Base-by-base conservation (phyloP, 2,113 vertebrate species). In the Vidua chalybeata region DNA sequence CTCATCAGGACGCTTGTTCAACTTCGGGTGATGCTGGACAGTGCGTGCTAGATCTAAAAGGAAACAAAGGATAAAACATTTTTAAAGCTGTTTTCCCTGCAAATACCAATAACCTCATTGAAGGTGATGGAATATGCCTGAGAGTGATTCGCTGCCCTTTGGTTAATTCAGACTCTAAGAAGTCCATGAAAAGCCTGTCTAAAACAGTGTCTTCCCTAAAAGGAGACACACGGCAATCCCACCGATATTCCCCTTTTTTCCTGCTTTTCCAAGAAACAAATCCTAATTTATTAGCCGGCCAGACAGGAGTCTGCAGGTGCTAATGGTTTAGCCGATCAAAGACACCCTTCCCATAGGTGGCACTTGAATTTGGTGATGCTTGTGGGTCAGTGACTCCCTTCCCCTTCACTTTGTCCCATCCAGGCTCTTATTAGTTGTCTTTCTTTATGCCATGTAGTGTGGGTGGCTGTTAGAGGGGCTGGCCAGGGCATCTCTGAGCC, bases 1-100 rank as follows among this genome's bases (percentile, higher is more conserved):
- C 56, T 55, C 71, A 23, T 86, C 64, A 58, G 76, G 51, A 49
- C 89, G 20, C 66, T 90, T 87, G 63, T 62, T 94, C 72, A 30
- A 0, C 62, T 91, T 74, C 8, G 68, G 64, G 12, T 58, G 58
- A 80, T 84, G 54, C 84, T 2, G 27, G 79, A 31, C 89, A 6
- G 48, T 30, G 49, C 16, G 17, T 85, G 58, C 37, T 64, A 37
- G 49, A 46, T 52, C 55, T 45, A 48, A 67, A 80, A 71, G 59
- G 46, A 66, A 89, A 72, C 51, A 80, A 90, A 84, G 48, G 9
- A 27, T 52, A 48, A 76, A 39, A 5, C 62, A 8, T 46, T 66
- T 91, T 37, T 3, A 27, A 75, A 87, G 22, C 8, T 26, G 4
- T 43, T 82, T 84, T 87, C 17, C 7, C 17, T 75, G 43, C 15